phyloP scores from a whole-genome alignment of 2,888 invertebrate genomes.

The Eilema caniola region DNA sequence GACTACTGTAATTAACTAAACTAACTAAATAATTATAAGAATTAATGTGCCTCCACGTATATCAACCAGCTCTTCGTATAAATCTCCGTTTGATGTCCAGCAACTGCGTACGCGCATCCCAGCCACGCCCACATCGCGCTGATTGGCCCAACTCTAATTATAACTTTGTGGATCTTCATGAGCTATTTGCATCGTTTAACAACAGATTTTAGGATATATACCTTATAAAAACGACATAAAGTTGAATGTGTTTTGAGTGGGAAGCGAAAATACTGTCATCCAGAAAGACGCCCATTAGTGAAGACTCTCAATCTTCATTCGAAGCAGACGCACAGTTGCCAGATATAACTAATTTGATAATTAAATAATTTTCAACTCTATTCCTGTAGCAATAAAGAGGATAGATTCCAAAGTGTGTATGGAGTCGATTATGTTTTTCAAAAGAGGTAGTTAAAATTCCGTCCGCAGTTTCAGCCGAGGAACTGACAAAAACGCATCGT shows the following conservation, averaged over 20 bases:
- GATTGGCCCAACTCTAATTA: constrained; percentile 84
- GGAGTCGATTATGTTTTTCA: constrained; percentile 72
- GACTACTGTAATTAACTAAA: constrained; percentile 80
- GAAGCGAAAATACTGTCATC: constrained; percentile 77
- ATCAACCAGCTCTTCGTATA: constrained; percentile 78
- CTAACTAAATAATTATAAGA: constrained; percentile 86
- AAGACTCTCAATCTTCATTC: constrained; percentile 83
- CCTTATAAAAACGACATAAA: constrained; percentile 36
- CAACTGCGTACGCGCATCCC: constrained; percentile 68
- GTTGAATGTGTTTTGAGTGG: constrained; percentile 29
- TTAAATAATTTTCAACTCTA: constrained; percentile 59
- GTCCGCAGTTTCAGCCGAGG: constrained; percentile 73
- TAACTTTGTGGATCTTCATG: constrained; percentile 71
- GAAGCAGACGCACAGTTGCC: constrained; percentile 59
- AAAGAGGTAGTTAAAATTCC: constrained; percentile 80
- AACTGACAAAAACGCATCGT: constrained; percentile 85
- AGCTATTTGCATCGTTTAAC: constrained; percentile 85
- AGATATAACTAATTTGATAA: constrained; percentile 61
- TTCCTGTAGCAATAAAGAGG: constrained; percentile 35
- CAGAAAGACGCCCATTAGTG: constrained; percentile 84
- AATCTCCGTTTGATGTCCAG: constrained; percentile 75
- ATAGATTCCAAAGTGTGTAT: constrained; percentile 27
- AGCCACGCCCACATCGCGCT: constrained; percentile 71
- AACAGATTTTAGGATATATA: constrained; percentile 41
- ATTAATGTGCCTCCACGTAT: constrained; percentile 81